These are phyloP conservation scores for Pseudomyrmex flavicornis DNA, from an alignment of 1,140 invertebrate genomes.

Conservation along the genomic window DNA sequence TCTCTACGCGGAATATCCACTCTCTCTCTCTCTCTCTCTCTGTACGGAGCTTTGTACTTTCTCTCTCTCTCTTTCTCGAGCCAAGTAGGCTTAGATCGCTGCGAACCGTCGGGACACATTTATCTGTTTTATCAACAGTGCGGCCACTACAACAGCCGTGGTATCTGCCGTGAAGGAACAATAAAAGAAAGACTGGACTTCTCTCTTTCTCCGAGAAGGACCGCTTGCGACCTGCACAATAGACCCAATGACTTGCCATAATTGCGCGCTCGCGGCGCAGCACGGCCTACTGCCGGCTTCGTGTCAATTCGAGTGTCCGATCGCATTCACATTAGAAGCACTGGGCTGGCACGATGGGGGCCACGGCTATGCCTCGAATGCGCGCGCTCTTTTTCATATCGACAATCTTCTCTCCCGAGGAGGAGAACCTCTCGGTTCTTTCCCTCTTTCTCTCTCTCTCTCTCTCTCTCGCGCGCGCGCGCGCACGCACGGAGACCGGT, in stretches of 20 bases:
- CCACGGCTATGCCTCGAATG: conserved; percentile 25
- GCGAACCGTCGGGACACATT: conserved; percentile 53
- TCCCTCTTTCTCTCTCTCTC: conserved; percentile 33
- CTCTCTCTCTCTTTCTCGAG: background rate
- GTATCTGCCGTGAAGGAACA: conserved; percentile 36
- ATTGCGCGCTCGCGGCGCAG: conserved; percentile 58
- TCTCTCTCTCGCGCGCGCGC: conserved; percentile 36
- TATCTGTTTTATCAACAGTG: conserved; percentile 76
- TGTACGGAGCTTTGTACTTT: background rate
- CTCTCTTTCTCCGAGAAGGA: conserved; percentile 50
- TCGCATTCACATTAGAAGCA: conserved; percentile 57
- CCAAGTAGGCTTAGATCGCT: conserved; percentile 41
- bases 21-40: background rate
- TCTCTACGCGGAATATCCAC: background rate
- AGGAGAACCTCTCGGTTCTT: conserved; percentile 40
- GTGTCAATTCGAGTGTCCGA: conserved; percentile 59
- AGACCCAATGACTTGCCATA: conserved; percentile 70
- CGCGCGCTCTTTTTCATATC: conserved; percentile 62
- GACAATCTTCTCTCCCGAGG: conserved; percentile 12
- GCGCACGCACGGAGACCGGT: conserved; percentile 1
- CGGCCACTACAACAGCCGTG: conserved; percentile 57
- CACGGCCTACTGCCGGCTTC: conserved; percentile 53
- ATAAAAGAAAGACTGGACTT: conserved; percentile 41
- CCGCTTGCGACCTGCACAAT: conserved; percentile 54
- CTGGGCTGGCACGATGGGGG: conserved; percentile 18